These are phyloP conservation scores for Ictalurus furcatus DNA, from an alignment of 2,113 vertebrate genomes.

Conservation along the genomic window DNA sequence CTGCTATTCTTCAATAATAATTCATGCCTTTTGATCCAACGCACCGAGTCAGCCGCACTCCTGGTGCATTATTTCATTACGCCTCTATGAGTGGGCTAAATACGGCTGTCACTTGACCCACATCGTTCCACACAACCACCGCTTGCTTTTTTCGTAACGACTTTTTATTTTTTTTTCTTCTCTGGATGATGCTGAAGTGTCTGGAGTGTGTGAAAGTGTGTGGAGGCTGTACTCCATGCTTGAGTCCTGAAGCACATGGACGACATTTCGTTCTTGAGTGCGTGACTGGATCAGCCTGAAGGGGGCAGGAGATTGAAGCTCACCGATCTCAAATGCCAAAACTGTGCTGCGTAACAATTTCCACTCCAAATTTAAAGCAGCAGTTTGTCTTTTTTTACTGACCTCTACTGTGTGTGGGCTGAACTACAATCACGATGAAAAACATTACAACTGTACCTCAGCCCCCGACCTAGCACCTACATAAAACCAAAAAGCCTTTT, in stretches of 20 bases:
- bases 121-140: constrained; percentile 19
- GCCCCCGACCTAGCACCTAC: no score
- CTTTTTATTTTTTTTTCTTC: constrained; percentile 16
- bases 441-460: not conserved
- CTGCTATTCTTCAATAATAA: constrained; percentile 39
- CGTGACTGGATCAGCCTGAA: not conserved
- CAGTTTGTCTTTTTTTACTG: not conserved
- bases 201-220: constrained; percentile 18
- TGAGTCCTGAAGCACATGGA: not conserved
- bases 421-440: not conserved
- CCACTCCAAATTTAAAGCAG: not conserved
- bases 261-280: not conserved
- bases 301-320: not conserved
- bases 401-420: not conserved
- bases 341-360: not conserved
- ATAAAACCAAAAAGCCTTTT: not conserved
- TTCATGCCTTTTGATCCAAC: constrained; percentile 30
- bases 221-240: constrained; percentile 21
- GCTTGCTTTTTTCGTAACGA: not conserved
- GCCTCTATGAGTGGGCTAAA: constrained; percentile 40
- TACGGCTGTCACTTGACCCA: constrained; percentile 44
- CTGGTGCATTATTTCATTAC: constrained; percentile 28
- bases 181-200: constrained; percentile 20
- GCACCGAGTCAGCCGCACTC: constrained; percentile 34
- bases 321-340: not conserved